phyloP scores from a whole-genome alignment of 2,113 vertebrate genomes.

The Hemicordylus capensis region DNA sequence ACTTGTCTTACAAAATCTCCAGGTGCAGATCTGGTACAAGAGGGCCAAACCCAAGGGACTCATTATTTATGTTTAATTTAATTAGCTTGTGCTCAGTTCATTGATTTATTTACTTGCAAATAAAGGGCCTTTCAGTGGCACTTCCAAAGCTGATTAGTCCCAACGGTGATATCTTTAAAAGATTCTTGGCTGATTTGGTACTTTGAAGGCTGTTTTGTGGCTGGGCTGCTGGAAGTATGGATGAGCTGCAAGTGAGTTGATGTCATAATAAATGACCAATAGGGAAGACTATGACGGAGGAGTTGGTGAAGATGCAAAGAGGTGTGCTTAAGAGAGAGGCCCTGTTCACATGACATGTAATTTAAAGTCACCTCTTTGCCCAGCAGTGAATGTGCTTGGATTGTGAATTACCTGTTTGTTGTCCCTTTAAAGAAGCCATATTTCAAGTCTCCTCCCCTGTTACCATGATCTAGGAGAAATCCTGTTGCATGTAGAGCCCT shows the following conservation, averaged over 20 bases:
- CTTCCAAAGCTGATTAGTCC: neutral
- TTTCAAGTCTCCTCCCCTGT: no score
- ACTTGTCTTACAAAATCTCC: no score
- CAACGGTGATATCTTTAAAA: neutral
- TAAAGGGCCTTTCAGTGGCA: neutral
- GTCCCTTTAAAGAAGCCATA: no score
- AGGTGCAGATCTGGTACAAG: neutral
- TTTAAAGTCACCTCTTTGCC: neutral
- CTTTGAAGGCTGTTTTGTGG: neutral
- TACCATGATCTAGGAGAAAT: no score
- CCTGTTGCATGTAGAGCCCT: no score
- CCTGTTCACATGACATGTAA: neutral
- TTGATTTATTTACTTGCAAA: neutral
- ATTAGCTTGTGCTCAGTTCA: neutral
- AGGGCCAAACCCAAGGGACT: neutral
- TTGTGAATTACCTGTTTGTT: no score
- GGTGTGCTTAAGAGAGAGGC: neutral
- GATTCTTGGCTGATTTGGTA: neutral
- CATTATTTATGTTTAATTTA: conserved; percentile 6
- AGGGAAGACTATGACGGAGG: neutral
- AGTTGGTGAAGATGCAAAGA: neutral
- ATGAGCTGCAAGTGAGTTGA: neutral
- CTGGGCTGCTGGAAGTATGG: neutral
- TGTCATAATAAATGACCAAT: neutral
- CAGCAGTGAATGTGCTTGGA: no score